Evolutionary conservation across 1,140 invertebrate genomes (phyloP), one percentile per base, ranked within the genome.

Genomic region (Notospermus geniculatus): DNA sequence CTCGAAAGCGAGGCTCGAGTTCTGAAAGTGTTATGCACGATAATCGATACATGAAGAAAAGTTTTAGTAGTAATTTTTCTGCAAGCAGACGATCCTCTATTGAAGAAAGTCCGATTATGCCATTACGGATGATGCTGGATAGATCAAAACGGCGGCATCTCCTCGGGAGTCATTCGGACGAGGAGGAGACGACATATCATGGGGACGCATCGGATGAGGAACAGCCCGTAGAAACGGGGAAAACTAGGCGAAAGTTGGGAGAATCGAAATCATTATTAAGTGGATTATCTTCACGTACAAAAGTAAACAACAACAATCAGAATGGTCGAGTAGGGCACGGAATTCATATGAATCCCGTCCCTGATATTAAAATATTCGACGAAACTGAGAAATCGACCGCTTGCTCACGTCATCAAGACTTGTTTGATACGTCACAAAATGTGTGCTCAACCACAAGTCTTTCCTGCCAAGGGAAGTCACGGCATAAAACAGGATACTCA

Each of bases 1-100:
- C 32, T 7, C 4, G 32, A 36, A 19, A 27, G n/a, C 5, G 25
- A 9, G 25, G 25, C n/a, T 50, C n/a, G n/a, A 50, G 46, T 50
- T 27, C 46, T 27, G 46, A 50, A 23, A 23, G 9, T 19, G 46
- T 23, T 23, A 19, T 19, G 19, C 19, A 27, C n/a, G 9, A 19
- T 50, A 23, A 23, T 19, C 46, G 46, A 5, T 50, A n/a, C 5
- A 50, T 50, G 46, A 50, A 50, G 25, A 50, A 50, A 27, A 50
- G 46, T 50, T 50, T 50, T 4, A 50, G 46, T 50, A 50, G 46
- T 27, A 19, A 50, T 50, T 50, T 50, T n/a, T 27, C 46, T 27
- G n/a, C 9, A 9, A 50, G 46, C n/a, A 19, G 46, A 23, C n/a
- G 46, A 27, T 50, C 46, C 4, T 50, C 46, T 9, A 23, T 50